Conservation (phyloP, 2,888 invertebrate species). For the Pyrocoelia pectoralis region DNA sequence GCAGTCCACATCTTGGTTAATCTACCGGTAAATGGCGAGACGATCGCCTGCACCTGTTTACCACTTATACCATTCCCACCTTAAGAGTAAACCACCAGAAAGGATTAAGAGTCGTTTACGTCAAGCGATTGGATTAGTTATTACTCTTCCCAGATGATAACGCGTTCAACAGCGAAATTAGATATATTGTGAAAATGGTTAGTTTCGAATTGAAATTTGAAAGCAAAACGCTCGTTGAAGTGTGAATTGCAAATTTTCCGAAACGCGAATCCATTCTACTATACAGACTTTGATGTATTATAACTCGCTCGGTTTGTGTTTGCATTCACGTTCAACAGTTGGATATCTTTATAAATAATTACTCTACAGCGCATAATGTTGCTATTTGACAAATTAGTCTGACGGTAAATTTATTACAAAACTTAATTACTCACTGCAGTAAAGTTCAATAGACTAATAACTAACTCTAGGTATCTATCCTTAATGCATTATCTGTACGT, state of each 20-base stretch:
- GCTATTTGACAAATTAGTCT: conserved; percentile 47
- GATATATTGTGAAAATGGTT: conserved; percentile 3
- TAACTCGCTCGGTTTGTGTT: conserved; percentile 40
- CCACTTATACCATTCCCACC: conserved; percentile 52
- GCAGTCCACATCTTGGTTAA: conserved; percentile 50
- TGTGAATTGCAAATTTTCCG: background rate
- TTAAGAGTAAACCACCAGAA: conserved; percentile 32
- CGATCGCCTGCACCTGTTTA: conserved; percentile 52
- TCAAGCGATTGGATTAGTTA: conserved; percentile 21
- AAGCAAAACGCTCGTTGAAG: conserved; percentile 4
- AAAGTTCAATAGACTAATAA: conserved; percentile 32
- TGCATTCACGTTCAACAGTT: conserved; percentile 51
- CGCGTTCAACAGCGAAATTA: background rate
- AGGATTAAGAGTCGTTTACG: conserved; percentile 40
- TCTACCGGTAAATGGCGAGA: conserved; percentile 52
- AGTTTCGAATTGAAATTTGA: conserved; percentile 1
- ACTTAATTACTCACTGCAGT: conserved; percentile 47
- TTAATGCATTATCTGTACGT: too few species aligned
- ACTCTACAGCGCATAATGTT: conserved; percentile 37
- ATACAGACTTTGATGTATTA: conserved; percentile 47
- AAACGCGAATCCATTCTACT: conserved; percentile 14
- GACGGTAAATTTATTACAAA: conserved; percentile 50
- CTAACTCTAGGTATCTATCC: too few species aligned
- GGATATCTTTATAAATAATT: conserved; percentile 46
- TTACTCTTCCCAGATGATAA: conserved; percentile 10